Evolutionary conservation across 2,888 invertebrate genomes (phyloP), one percentile per base, ranked within the genome.

Genomic region (Chironomus riparius): DNA sequence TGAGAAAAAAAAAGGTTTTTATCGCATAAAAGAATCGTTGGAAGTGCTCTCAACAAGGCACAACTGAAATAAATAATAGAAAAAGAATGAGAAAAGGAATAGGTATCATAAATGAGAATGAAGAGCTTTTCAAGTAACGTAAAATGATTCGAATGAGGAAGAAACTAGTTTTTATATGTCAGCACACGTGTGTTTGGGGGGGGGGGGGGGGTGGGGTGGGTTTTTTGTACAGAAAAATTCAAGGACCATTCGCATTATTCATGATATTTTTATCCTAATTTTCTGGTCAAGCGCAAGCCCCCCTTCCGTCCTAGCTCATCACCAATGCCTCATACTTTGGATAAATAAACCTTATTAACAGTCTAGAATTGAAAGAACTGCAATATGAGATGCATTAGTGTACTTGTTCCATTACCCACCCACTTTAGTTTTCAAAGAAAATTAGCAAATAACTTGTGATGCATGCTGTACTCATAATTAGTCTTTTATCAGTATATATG

Each of bases 1-100:
- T 28, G 47, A 47, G 47, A 47, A 47, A 47, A 50, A 13, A 50
- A 12, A 12, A n/a, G n/a, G n/a, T n/a, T 24, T 73, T 73, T 73
- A 73, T 73, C 73, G 73, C 22, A 73, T 73, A 62, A 73, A 73
- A 65, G 62, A 47, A 73, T 73, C 73, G 47, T 73, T 73, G 22
- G 22, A 24, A 72, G 72, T 13, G 50, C 72, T 61, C 72, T 72
- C 15, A 24, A 24, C 6, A 12, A n/a, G 28, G 47, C 61, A 22
- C 24, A 65, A 65, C 65, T 65, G 65, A 24, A 65, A 62, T 21
- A 65, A 21, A 65, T 24, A 21, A 21, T 21, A 13, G 10, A 22
- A 3, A 15, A 21, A 15, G 62, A 65, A 65, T 61, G 15, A 15
- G 7, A 72, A 21, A 61, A 47, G 18, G 13, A 72, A 61, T 24